These are phyloP conservation scores for Drosophila mercatorum DNA, from an alignment of 2,888 invertebrate species.

Conservation along the genomic window DNA sequence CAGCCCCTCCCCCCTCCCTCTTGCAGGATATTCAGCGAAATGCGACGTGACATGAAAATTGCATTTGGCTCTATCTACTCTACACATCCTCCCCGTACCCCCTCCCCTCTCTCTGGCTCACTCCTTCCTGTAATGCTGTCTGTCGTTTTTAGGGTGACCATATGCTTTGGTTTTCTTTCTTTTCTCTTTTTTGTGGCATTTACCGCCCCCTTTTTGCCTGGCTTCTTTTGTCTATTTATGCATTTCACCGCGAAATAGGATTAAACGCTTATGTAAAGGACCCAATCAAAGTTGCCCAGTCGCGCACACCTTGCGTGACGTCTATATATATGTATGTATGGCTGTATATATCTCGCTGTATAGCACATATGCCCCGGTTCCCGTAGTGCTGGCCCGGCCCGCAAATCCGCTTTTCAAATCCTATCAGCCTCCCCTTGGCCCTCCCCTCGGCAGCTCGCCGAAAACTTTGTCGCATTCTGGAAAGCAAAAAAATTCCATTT, in stretches of 20 bases:
- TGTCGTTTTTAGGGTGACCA: slow-evolving; percentile 50
- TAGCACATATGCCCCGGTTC: slow-evolving; percentile 73
- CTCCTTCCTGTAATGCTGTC: slow-evolving; percentile 21
- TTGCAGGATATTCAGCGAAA: slow-evolving; percentile 41
- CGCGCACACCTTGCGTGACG: slow-evolving; percentile 58
- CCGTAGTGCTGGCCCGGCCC: slow-evolving; percentile 43
- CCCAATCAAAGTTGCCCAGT: slow-evolving; percentile 78
- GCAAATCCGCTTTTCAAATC: slow-evolving; percentile 79
- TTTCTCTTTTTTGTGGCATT: slow-evolving; percentile 24
- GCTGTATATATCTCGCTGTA: slow-evolving; percentile 13
- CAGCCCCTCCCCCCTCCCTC: slow-evolving; percentile 2
- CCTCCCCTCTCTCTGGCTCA: not conserved
- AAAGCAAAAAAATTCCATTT: slow-evolving; percentile 64
- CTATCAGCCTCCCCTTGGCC: slow-evolving; percentile 56
- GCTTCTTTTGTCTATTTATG: slow-evolving; percentile 80
- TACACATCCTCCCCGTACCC: slow-evolving; percentile 3
- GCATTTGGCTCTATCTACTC: slow-evolving; percentile 50
- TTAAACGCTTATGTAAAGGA: slow-evolving; percentile 82
- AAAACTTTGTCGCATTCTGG: slow-evolving; percentile 58
- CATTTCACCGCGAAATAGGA: slow-evolving; percentile 83
- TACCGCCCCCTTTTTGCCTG: slow-evolving; percentile 25
- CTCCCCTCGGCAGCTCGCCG: slow-evolving; percentile 12
- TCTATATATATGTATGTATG: slow-evolving; percentile 37
- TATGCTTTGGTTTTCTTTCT: slow-evolving; percentile 45
- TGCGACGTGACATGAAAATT: slow-evolving; percentile 79